Evolutionary conservation across 2,797 vertebrate genomes (phyloP).

Genomic region (Eurystomus glaucurus): DNA sequence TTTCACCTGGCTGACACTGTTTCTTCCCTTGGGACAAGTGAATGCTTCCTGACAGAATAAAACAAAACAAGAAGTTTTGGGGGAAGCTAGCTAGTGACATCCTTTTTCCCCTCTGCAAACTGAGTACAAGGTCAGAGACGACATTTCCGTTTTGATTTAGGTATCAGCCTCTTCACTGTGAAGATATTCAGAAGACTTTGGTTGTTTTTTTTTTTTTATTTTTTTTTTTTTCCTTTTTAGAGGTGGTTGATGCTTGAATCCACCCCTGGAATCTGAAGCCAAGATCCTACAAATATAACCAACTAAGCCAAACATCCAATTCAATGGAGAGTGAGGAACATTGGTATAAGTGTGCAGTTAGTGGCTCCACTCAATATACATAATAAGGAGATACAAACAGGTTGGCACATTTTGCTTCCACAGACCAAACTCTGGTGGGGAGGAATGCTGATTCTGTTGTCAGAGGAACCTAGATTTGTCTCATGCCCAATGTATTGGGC

Average conservation of each 20-base stretch:
- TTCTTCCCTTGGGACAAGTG: not conserved
- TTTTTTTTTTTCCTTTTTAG: not conserved
- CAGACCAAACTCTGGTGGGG: not conserved
- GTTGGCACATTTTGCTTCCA: not conserved
- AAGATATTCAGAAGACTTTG: not conserved
- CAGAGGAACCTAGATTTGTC: not conserved
- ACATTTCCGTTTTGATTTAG: not conserved
- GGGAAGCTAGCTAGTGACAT: not conserved
- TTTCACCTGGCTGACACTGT: not conserved
- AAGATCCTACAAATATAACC: not conserved
- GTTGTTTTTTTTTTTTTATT: too few species aligned
- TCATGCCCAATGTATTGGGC: not conserved
- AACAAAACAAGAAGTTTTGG: not conserved
- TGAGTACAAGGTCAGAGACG: conserved; percentile 3
- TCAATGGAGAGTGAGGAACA: accelerated
- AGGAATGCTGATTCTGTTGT: not conserved
- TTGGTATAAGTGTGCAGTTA: accelerated
- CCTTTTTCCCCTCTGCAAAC: not conserved
- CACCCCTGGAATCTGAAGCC: not conserved
- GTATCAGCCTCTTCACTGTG: not conserved
- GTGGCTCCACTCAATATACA: not conserved
- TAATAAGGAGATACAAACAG: not conserved
- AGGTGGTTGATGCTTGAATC: not conserved
- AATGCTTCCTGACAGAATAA: not conserved
- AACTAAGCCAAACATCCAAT: not conserved